phyloP scores from a whole-genome alignment of 2,797 vertebrate species.

The Sebastes taczanowskii region DNA sequence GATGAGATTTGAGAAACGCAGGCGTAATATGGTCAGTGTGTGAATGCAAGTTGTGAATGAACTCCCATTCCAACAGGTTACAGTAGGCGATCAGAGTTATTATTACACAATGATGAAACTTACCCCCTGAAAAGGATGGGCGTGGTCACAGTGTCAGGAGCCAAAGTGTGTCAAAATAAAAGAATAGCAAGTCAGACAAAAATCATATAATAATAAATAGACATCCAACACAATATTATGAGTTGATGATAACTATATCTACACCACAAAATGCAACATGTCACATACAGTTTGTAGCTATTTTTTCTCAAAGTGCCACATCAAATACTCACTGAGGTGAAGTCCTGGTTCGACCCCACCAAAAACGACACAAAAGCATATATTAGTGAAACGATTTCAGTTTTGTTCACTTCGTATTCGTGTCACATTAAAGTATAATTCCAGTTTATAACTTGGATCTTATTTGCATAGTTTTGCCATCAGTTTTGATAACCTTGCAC shows the following conservation, averaged over 20 bases:
- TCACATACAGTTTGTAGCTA: background rate
- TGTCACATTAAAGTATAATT: background rate
- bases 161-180: background rate
- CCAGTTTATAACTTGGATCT: background rate
- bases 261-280: background rate
- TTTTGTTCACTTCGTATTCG: background rate
- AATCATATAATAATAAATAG: background rate
- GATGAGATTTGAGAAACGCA: background rate
- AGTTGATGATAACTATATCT: background rate
- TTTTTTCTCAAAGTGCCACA: background rate
- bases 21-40: background rate
- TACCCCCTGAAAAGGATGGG: slow-evolving; percentile 73
- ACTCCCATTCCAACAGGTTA: background rate
- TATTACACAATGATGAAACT: slow-evolving; percentile 40
- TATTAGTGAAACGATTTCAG: slow-evolving; percentile 5
- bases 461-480: too few species aligned
- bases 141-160: slow-evolving; percentile 31
- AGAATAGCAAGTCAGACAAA: slow-evolving; percentile 2
- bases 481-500: background rate
- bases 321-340: slow-evolving; percentile 84
- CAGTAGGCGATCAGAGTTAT: background rate
- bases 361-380: background rate
- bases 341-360: slow-evolving; percentile 76
- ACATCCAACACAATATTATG: background rate
- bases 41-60: background rate